Base-by-base conservation (phyloP, 2,113 vertebrate genomes). In the Oreochromis tanganicae region DNA sequence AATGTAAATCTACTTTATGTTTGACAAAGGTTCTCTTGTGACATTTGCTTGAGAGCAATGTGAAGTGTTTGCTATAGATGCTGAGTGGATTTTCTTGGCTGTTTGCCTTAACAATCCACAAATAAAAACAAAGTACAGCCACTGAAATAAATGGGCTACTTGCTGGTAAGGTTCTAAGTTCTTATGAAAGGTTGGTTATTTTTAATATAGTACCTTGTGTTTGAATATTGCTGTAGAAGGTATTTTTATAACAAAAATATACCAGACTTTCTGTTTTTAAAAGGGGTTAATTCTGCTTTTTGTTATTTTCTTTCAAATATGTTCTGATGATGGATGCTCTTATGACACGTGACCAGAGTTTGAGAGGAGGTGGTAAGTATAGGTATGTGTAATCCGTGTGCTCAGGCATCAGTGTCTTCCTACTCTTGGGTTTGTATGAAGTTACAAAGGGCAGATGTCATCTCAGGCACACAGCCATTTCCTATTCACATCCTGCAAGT, bases 111-210 rank as follows among this genome's bases (percentile, higher is more conserved):
- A 88, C 29, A 38, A 86, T 86, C 86, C 78, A 90, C 88, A 80
- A 92, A 93, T 91, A 88, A 94, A 93, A 87, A 84, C 41, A 46
- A 83, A 91, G 29, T 90, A 82, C 90, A 89, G 87, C 85, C 87
- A 81, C 29, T 81, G 43, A 87, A 83, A 87, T 84, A 80, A 85
- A 86, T 36, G 5, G 52, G 16, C 80, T 83, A 73, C 55, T 66
- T 89, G 71, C 81, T n/a, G 59, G 81, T 50, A 56, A 81, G 52
- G 68, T 57, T 73, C 13, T 3, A 32, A 46, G 9, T 21, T 34
- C 48, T 16, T 66, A 52, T 80, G 32, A 80, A 56, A 84, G 63
- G 52, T 24, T 38, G 46, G 36, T 10, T 36, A 29, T 29, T 75
- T 54, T 29, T 63, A 48, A 75, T 29, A 29, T 46, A 75, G 24